Evolutionary conservation across 2,888 invertebrate genomes (phyloP).

Genomic region (Pseudococcus jackbeardsleyi): DNA sequence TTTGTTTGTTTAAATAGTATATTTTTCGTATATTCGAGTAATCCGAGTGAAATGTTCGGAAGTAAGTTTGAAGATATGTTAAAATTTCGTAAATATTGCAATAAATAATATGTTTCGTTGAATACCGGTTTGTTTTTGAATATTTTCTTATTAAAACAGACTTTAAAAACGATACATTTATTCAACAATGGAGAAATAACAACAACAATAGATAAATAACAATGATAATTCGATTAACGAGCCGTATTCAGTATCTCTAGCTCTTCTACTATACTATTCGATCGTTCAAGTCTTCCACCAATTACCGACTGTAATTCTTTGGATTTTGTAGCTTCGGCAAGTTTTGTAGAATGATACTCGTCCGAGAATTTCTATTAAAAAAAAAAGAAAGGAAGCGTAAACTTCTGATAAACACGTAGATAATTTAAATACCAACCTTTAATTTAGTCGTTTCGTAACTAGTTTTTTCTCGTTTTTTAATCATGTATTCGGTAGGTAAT

Average conservation of each 20-base stretch:
- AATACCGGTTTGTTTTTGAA: background rate
- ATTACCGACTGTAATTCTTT: slow-evolving; percentile 72
- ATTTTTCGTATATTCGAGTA: background rate
- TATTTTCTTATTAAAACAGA: background rate
- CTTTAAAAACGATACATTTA: slow-evolving; percentile 56
- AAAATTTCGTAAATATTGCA: background rate
- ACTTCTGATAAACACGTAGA: too few species aligned
- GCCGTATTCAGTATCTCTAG: slow-evolving; percentile 72
- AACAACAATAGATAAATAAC: slow-evolving; percentile 39
- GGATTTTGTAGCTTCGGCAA: slow-evolving; percentile 63
- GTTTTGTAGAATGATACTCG: slow-evolving; percentile 66
- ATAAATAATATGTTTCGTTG: background rate
- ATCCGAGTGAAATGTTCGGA: background rate
- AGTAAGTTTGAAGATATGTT: background rate
- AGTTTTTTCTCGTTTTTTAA: slow-evolving; percentile 89
- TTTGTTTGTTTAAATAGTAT: background rate
- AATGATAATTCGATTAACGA: slow-evolving; percentile 11
- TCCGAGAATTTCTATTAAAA: slow-evolving; percentile 61
- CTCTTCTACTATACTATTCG: slow-evolving; percentile 89
- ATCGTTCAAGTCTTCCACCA: slow-evolving; percentile 76
- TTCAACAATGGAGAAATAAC: slow-evolving; percentile 23
- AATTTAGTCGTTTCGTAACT: slow-evolving; percentile 87
- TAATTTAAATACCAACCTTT: slow-evolving; percentile 73
- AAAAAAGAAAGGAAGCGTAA: background rate
- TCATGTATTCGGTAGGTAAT: slow-evolving; percentile 91